Evolutionary conservation across 2,888 invertebrate species (phyloP).

Genomic region (Diaperis boleti): DNA sequence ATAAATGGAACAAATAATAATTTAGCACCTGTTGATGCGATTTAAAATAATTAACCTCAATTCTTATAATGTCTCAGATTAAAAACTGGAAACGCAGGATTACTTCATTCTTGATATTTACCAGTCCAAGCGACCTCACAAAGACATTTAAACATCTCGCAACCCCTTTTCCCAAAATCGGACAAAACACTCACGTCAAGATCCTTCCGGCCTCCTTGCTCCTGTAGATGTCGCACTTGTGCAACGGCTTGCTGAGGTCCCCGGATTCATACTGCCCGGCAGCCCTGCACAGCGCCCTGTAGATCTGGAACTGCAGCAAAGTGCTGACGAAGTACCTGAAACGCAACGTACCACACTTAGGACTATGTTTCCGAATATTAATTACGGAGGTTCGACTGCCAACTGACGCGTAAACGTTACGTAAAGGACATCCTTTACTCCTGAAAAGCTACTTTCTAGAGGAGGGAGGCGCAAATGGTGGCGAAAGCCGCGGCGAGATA

Average conservation of each 20-base stretch:
- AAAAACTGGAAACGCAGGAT: too few relatives aligned
- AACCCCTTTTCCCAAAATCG: neutral
- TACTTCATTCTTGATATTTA: too few relatives aligned
- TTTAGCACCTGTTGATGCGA: too few relatives aligned
- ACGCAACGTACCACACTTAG: conserved; percentile 47
- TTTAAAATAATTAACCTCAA: too few relatives aligned
- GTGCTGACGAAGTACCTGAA: conserved; percentile 93
- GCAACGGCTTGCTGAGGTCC: conserved; percentile 78
- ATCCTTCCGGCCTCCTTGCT: conserved; percentile 89
- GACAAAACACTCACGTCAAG: conserved; percentile 77
- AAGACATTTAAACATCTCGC: neutral
- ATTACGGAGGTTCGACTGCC: conserved; percentile 44
- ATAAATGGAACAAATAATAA: too few relatives aligned
- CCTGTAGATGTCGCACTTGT: conserved; percentile 92
- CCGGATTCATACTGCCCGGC: conserved; percentile 85
- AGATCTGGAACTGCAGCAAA: conserved; percentile 93
- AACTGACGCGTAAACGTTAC: conserved; percentile 57
- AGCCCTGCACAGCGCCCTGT: conserved; percentile 84
- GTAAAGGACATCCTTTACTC: conserved; percentile 59
- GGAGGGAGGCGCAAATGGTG: conserved; percentile 56
- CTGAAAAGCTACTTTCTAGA: conserved; percentile 62
- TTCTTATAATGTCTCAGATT: too few relatives aligned
- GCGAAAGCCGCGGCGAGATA: conserved; percentile 62
- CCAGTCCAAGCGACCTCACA: too few relatives aligned
- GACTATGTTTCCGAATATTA: neutral